Evolutionary conservation across 2,888 invertebrate species (phyloP), one percentile per base, ranked within the genome.

Genomic region (Ormyrus labotus): DNA sequence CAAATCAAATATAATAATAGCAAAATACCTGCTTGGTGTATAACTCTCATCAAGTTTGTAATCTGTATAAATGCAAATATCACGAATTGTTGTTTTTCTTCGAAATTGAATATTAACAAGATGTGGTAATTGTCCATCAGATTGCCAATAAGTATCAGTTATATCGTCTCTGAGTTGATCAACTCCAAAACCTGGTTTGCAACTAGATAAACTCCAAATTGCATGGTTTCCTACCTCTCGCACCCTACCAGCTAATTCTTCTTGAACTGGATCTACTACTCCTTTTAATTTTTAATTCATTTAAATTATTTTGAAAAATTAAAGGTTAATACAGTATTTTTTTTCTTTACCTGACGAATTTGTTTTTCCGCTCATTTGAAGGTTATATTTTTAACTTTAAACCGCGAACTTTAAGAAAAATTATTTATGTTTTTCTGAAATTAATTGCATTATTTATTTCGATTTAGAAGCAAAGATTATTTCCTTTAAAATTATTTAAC

Each of bases 101-200:
- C 96, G 95, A 89, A 99, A 99, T 88, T 99, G 98, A 83, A 99
- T 97, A 89, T 99, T 99, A 0, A 99, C 98, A 83, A 99, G 92
- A 91, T 99, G 99, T 4, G 99, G 99, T 82, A 99, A 93, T 85
- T 99, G 99, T 0, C 99, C 99, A 91, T 99, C 99, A 0, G 99
- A 99, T 90, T 99, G 99, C 99, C 99, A 99, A 90, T 99, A 99
- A 4, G 98, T 98, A 85, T 99, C 99, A 91, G 97, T 95, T 83
- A 97, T 96, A 89, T 98, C 97, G 91, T 99, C 98, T 83, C 99
- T 92, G 61, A 99, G 91, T 89, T 99, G 99, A 88, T 99, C 98
- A 5, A 99, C 98, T 4, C 99, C 99, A 92, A 98, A 99, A 64
- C 99, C 99, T 90, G 98, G 97, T 93, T 99, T 99, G 90, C 99